Conservation (phyloP, 2,797 vertebrate species). For the Erpetoichthys calabaricus region DNA sequence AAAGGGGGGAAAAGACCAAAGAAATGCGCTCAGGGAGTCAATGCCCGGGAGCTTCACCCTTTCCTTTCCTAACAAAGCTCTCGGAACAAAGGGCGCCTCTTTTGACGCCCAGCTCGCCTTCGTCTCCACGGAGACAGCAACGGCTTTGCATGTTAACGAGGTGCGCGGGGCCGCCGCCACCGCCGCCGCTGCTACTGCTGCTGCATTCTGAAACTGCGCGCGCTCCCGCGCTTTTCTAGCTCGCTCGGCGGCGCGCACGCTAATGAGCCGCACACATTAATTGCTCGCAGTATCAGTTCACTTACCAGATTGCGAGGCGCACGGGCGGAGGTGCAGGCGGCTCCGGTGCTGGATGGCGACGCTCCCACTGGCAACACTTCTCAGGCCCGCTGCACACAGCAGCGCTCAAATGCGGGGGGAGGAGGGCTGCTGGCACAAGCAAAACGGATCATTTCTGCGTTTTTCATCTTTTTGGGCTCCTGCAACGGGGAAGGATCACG, state of each 20-base stretch:
- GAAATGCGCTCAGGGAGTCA: no score
- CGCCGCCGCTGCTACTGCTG: no score
- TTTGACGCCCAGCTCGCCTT: slow-evolving; percentile 4
- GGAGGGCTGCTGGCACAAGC: no score
- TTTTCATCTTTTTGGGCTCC: slow-evolving; percentile 28
- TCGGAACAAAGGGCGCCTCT: slow-evolving; percentile 21
- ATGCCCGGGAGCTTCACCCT: background rate
- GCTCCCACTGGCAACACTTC: slow-evolving; percentile 17
- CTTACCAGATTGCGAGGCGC: slow-evolving; percentile 35
- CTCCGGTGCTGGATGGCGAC: slow-evolving; percentile 12
- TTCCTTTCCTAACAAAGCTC: background rate
- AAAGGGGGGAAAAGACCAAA: no score
- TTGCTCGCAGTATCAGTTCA: slow-evolving; percentile 27
- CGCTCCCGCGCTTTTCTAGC: slow-evolving; percentile 25
- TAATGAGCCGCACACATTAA: slow-evolving; percentile 39
- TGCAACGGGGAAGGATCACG: slow-evolving; percentile 33
- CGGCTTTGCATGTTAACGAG: slow-evolving; percentile 20
- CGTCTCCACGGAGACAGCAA: slow-evolving; percentile 22
- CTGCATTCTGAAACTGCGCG: slow-evolving; percentile 13
- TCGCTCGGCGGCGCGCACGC: slow-evolving; percentile 23
- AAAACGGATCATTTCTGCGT: slow-evolving; percentile 21
- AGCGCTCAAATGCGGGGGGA: slow-evolving; percentile 9
- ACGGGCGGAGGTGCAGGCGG: slow-evolving; percentile 26
- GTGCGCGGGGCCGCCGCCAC: background rate
- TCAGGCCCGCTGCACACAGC: slow-evolving; percentile 13